These are phyloP conservation scores for Lithosia quadra DNA, from an alignment of 2,888 invertebrate genomes.

Conservation along the genomic window DNA sequence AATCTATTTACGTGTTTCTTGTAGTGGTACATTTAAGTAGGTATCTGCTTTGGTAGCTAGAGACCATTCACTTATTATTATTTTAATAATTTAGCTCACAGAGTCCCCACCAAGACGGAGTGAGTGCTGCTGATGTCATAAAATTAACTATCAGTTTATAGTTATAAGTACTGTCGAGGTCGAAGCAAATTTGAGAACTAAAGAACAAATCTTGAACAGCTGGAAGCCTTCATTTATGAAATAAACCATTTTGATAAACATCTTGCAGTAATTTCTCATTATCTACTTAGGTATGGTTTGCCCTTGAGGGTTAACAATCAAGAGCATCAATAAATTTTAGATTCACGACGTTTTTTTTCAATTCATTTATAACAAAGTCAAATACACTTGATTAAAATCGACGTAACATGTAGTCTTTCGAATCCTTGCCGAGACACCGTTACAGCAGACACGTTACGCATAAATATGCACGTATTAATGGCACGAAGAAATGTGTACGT, in stretches of 20 bases:
- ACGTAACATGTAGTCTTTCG: conserved; percentile 68
- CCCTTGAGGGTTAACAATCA: conserved; percentile 43
- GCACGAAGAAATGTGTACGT: conserved; percentile 77
- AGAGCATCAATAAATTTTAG: conserved; percentile 48
- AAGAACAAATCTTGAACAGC: conserved; percentile 37
- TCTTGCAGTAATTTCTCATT: conserved; percentile 48
- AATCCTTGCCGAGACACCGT: conserved; percentile 79
- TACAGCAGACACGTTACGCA: conserved; percentile 80
- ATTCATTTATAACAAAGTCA: conserved; percentile 42
- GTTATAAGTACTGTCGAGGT: conserved; percentile 39
- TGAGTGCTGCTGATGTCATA: conserved; percentile 17
- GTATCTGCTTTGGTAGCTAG: conserved; percentile 21
- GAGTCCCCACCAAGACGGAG: conserved; percentile 22
- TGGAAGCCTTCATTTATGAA: conserved; percentile 32
- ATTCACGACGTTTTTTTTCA: conserved; percentile 55
- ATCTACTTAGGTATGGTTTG: conserved; percentile 45
- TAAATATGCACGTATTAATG: conserved; percentile 84
- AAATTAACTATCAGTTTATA: background rate
- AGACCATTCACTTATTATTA: conserved; percentile 21
- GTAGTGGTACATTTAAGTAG: conserved; percentile 2
- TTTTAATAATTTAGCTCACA: conserved; percentile 24
- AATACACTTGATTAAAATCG: conserved; percentile 51
- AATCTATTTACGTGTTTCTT: background rate
- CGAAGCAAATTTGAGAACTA: conserved; percentile 31
- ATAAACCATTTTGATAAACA: conserved; percentile 47